These are phyloP conservation scores for Silurus aristotelis DNA, from an alignment of 2,797 vertebrate genomes.

Conservation along the genomic window DNA sequence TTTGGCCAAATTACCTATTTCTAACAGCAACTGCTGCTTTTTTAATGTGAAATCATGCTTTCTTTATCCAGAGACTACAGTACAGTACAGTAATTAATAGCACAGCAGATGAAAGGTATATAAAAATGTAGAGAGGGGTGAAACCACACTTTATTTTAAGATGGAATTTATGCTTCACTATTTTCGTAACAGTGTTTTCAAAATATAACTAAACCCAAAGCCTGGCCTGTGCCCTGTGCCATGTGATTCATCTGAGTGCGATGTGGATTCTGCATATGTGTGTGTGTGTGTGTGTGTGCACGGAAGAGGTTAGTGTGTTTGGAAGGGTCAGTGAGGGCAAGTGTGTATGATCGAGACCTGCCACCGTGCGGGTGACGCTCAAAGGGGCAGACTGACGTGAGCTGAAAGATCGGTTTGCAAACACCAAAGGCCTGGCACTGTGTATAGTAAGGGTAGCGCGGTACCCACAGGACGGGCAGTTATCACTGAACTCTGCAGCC, in stretches of 20 bases:
- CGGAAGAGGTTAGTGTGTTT: slow-evolving; percentile 3
- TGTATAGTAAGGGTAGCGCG: slow-evolving; percentile 41
- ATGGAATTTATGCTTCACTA: slow-evolving; percentile 36
- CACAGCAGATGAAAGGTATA: slow-evolving; percentile 3
- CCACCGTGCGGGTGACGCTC: slow-evolving; percentile 59
- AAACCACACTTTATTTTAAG: slow-evolving; percentile 20
- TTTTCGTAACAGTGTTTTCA: slow-evolving; percentile 33
- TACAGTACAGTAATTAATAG: neutral
- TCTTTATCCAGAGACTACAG: neutral
- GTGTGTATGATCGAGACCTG: slow-evolving; percentile 50
- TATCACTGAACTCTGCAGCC: slow-evolving; percentile 41
- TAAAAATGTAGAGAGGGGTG: neutral
- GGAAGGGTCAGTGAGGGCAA: slow-evolving; percentile 38
- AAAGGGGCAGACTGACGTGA: slow-evolving; percentile 59
- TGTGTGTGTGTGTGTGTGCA: slow-evolving; percentile 6
- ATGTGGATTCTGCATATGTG: slow-evolving; percentile 10
- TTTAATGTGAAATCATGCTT: slow-evolving; percentile 2
- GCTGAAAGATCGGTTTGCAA: slow-evolving; percentile 63
- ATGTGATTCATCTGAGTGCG: slow-evolving; percentile 16
- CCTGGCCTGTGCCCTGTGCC: neutral
- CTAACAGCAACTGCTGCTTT: neutral
- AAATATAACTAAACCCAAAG: slow-evolving; percentile 44
- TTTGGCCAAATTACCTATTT: neutral
- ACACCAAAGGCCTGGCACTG: slow-evolving; percentile 56
- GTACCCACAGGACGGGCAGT: slow-evolving; percentile 37